phyloP scores from a whole-genome alignment of 2,113 vertebrate genomes.

The Corvus moneduloides region DNA sequence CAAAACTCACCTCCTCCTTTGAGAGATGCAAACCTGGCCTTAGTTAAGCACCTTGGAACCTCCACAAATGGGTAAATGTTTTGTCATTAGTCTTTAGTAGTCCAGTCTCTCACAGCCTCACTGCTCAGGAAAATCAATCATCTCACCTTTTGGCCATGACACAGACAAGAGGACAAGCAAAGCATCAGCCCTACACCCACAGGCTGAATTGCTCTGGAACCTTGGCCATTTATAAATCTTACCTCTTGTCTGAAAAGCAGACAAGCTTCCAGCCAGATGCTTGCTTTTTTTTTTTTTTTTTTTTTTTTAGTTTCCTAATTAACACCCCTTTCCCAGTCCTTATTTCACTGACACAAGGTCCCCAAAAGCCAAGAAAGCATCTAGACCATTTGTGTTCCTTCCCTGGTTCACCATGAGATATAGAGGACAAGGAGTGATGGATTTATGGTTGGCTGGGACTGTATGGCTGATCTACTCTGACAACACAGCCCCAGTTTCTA shows the following conservation, averaged over 20 bases:
- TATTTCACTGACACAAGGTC: neutral
- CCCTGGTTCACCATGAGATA: neutral
- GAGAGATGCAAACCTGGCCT: neutral
- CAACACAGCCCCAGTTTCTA: neutral
- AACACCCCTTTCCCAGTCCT: neutral
- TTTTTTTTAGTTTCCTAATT: neutral
- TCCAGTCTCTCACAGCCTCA: too few relatives aligned
- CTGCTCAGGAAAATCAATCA: neutral
- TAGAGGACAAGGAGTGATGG: neutral
- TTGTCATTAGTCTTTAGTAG: neutral
- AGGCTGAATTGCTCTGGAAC: neutral
- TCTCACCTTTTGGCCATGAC: neutral
- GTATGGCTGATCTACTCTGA: neutral
- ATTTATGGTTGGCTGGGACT: neutral
- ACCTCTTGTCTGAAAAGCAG: neutral
- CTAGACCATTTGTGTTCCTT: neutral
- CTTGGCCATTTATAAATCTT: neutral
- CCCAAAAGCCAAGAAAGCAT: neutral
- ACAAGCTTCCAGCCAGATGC: neutral
- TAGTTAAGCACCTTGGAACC: neutral
- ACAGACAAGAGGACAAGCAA: neutral
- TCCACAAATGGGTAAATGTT: neutral
- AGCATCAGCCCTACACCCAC: neutral
- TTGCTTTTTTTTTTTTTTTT: neutral
- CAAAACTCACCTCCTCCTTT: neutral